Conservation (phyloP, 2,797 vertebrate species). For the Myotis myotis region DNA sequence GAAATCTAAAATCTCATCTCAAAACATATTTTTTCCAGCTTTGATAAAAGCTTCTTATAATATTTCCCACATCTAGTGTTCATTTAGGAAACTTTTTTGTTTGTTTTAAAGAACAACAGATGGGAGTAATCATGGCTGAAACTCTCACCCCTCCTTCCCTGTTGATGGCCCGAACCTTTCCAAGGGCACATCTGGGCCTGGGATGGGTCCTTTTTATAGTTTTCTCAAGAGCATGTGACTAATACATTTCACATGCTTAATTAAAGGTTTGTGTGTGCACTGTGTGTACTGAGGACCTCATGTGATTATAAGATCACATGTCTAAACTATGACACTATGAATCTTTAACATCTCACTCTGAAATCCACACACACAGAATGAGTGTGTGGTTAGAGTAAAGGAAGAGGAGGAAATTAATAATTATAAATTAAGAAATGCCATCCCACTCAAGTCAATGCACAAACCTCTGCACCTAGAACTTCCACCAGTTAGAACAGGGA, state of each 20-base stretch:
- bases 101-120: conserved; percentile 59
- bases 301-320: conserved; percentile 31
- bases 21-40: conserved; percentile 42
- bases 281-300: background rate
- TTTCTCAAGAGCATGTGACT: conserved; percentile 75
- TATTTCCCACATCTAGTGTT: conserved; percentile 22
- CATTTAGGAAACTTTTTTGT: conserved; percentile 36
- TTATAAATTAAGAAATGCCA: background rate
- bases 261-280: conserved; percentile 59
- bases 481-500: background rate
- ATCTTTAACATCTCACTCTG: background rate
- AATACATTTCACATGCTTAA: conserved; percentile 65
- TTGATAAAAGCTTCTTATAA: conserved; percentile 23
- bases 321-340: conserved; percentile 30
- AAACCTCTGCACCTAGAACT: background rate
- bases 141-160: conserved; percentile 43
- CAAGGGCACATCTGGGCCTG: conserved; percentile 74
- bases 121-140: conserved; percentile 72
- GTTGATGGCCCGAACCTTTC: conserved; percentile 53
- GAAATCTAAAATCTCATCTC: conserved; percentile 42
- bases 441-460: background rate
- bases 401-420: background rate
- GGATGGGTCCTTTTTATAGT: conserved; percentile 62
- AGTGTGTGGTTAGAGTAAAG: background rate
- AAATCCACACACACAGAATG: background rate